These are phyloP conservation scores for Myopa testacea DNA, from an alignment of 2,888 invertebrate species.

Conservation along the genomic window DNA sequence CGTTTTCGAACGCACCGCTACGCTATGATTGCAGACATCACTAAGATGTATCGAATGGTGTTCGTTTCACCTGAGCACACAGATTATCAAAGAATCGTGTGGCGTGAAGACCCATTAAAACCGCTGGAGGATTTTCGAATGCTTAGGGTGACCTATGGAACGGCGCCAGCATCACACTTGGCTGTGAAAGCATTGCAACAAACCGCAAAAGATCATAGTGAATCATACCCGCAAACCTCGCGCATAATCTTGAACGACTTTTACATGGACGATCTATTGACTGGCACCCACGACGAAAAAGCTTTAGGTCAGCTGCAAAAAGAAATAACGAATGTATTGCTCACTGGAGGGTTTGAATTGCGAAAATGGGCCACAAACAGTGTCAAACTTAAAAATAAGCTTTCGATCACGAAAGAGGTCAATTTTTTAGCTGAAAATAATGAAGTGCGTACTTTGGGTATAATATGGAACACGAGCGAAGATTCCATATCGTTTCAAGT, in stretches of 20 bases:
- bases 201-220: neutral
- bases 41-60: no score
- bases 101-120: neutral
- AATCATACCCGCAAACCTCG: neutral
- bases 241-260: neutral
- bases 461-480: neutral
- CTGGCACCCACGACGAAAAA: neutral
- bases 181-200: conserved; percentile 5
- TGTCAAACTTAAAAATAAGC: neutral
- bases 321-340: neutral
- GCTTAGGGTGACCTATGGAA: neutral
- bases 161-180: neutral
- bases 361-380: conserved; percentile 13
- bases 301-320: neutral
- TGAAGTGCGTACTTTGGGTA: neutral
- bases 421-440: neutral
- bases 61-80: no score
- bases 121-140: neutral
- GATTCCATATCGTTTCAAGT: neutral
- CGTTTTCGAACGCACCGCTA: neutral
- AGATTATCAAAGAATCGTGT: neutral
- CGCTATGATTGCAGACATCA: neutral
- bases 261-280: neutral
- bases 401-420: neutral
- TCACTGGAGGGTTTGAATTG: neutral